A percentile compares a stretch with the other conserved stretches of the same genome.
Conservation (phyloP, 2,797 vertebrate species). For the Aldrovandia affinis region DNA sequence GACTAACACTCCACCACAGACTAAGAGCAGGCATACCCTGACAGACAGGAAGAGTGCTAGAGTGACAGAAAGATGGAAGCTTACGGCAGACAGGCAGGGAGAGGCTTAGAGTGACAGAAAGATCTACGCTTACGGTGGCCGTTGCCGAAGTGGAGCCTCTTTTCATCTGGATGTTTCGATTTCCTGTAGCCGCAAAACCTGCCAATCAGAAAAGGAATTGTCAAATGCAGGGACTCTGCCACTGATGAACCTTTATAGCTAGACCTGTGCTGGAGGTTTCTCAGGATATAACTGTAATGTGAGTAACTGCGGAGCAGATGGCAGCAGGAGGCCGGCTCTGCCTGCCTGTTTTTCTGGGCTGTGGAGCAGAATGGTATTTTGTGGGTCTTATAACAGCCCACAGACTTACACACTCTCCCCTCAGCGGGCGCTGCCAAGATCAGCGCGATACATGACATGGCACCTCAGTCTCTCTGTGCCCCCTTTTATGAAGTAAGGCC, state of each 20-base stretch:
- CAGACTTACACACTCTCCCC: constrained; percentile 67
- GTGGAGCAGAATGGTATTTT: constrained; percentile 67
- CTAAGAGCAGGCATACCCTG: neutral
- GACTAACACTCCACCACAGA: neutral
- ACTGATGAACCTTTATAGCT: neutral
- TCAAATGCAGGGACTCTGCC: neutral
- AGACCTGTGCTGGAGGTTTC: neutral
- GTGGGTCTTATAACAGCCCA: constrained; percentile 68
- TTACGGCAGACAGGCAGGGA: constrained; percentile 15
- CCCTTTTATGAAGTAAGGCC: constrained; percentile 45
- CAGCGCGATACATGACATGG: constrained; percentile 45
- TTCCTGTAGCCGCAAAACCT: constrained; percentile 96
- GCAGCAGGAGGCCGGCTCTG: constrained; percentile 43
- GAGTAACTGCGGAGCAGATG: neutral
- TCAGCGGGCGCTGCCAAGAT: constrained; percentile 59
- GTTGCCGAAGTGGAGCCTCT: constrained; percentile 96
- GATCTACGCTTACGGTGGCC: constrained; percentile 87
- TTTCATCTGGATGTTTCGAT: constrained; percentile 93
- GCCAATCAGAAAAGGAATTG: constrained; percentile 66
- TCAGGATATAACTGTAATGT: neutral
- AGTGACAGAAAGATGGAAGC: constrained; percentile 59
- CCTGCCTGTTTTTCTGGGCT: constrained; percentile 56
- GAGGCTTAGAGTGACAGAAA: neutral
- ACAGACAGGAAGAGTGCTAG: constrained; percentile 13
- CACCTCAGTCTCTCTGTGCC: constrained; percentile 38